Evolutionary conservation across 1,140 invertebrate species (phyloP).

Genomic region (Leptinotarsa undecemlineata): DNA sequence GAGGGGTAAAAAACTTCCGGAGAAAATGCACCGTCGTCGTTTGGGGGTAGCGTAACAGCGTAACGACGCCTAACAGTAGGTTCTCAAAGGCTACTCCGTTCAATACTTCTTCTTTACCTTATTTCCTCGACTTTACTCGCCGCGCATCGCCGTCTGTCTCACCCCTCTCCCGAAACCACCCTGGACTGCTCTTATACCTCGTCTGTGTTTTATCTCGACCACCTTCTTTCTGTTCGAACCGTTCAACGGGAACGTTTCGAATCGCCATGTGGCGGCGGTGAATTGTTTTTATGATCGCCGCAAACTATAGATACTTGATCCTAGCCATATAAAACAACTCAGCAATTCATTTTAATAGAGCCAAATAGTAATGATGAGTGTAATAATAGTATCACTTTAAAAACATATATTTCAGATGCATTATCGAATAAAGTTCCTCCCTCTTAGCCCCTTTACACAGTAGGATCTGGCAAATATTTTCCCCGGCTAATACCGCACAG

Average conservation of each 20-base stretch:
- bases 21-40: conserved; percentile 7
- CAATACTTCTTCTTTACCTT: conserved; percentile 46
- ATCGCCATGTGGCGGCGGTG: neutral
- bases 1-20: conserved; percentile 2
- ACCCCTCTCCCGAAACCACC: conserved; percentile 38
- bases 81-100: conserved; percentile 41
- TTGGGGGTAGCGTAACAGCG: conserved; percentile 11
- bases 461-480: too few relatives aligned
- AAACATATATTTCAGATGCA: too few relatives aligned
- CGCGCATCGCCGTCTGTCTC: conserved; percentile 28
- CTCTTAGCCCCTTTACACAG: too few relatives aligned
- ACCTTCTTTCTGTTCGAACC: conserved; percentile 3
- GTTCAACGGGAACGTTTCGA: neutral
- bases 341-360: too few relatives aligned
- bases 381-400: too few relatives aligned
- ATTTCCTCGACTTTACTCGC: conserved; percentile 37
- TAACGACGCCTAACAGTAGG: conserved; percentile 14
- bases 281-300: neutral
- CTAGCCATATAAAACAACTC: too few relatives aligned
- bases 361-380: too few relatives aligned
- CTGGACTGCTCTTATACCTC: conserved; percentile 37
- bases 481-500: too few relatives aligned
- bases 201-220: conserved; percentile 33
- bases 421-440: too few relatives aligned
- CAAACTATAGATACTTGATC: too few relatives aligned